Evolutionary conservation across 2,797 vertebrate genomes (phyloP).

Genomic region (Muraenolepis orangiensis): DNA sequence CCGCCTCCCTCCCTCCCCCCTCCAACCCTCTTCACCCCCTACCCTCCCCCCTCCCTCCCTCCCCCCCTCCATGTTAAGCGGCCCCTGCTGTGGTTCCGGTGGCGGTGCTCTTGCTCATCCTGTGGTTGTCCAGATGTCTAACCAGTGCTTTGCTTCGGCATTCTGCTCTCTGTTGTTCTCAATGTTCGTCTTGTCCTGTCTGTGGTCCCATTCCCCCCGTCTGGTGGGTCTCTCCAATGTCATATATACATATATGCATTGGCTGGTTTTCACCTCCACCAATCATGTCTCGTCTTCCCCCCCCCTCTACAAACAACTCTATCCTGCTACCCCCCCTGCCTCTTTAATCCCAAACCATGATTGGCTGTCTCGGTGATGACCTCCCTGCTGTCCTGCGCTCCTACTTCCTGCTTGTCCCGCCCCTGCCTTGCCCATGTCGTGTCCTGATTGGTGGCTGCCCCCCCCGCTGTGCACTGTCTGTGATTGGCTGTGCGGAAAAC

Average conservation of each 20-base stretch:
- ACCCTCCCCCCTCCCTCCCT: slow-evolving; percentile 21
- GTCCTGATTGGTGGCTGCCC: slow-evolving; percentile 88
- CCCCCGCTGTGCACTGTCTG: slow-evolving; percentile 79
- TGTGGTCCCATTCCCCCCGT: slow-evolving; percentile 51
- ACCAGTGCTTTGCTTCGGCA: slow-evolving; percentile 97
- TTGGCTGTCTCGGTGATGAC: slow-evolving; percentile 76
- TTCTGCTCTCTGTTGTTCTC: slow-evolving; percentile 89
- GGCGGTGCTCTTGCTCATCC: slow-evolving; percentile 70
- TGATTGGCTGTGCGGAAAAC: slow-evolving; percentile 87
- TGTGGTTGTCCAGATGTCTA: slow-evolving; percentile 79
- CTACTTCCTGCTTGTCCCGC: slow-evolving; percentile 74
- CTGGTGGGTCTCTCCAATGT: slow-evolving; percentile 47
- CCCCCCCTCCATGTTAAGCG: slow-evolving; percentile 39
- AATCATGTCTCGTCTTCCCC: slow-evolving; percentile 58
- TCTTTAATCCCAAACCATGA: slow-evolving; percentile 64
- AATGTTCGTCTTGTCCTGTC: slow-evolving; percentile 78
- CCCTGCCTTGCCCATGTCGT: slow-evolving; percentile 78
- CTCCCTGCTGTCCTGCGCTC: slow-evolving; percentile 67
- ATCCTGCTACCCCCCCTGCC: slow-evolving; percentile 43
- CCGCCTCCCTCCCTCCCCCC: slow-evolving; percentile 29
- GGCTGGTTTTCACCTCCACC: slow-evolving; percentile 49
- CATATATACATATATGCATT: slow-evolving; percentile 4
- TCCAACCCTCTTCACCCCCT: slow-evolving; percentile 10
- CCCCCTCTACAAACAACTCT: slow-evolving; percentile 36
- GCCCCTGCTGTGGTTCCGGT: slow-evolving; percentile 63